phyloP scores from a whole-genome alignment of 2,113 vertebrate species.

The human region GRCh38 chr21:25306001-25306500 shows the following conservation, averaged over 20 bases:
- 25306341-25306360: not conserved
- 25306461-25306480: not conserved
- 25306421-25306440: conserved; percentile 21
- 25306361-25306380: not conserved
- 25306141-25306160: not conserved
- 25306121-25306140: not conserved
- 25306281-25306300: not conserved
- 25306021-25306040: not conserved
- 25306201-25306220: not conserved
- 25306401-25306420: not conserved
- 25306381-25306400: not conserved
- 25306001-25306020: not conserved
- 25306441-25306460: not conserved
- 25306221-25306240: not conserved
- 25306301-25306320: not conserved
- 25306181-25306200: not conserved
- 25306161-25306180: not conserved
- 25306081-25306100: not conserved
- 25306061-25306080: not conserved
- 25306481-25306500: not conserved
- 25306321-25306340: not conserved
- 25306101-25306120: not conserved
- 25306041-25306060: not conserved
- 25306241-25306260: not conserved
- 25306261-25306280: not conserved